Evolutionary conservation across 2,888 invertebrate species (phyloP), one percentile per base, ranked within the genome.

Genomic region (Drosophila maculinotata): DNA sequence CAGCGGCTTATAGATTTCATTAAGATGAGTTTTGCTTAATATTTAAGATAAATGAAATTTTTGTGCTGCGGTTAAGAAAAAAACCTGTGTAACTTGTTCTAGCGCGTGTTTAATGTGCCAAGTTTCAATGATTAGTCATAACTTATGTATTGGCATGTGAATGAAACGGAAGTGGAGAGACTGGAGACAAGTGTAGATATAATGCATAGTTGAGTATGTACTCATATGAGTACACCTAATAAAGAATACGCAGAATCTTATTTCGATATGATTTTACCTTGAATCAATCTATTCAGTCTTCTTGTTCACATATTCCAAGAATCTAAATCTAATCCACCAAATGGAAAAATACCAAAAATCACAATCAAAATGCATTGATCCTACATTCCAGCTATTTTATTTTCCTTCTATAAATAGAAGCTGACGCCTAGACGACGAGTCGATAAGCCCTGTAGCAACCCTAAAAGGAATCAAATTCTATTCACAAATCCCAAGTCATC

Each of bases 1-100:
- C 45, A 39, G 20, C 57, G 33, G 7, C 47, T 69, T 69, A 49
- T 57, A 52, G 20, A 38, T 67, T 52, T 26, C 54, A 44, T 44
- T 57, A 26, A 75, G 85, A 71, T 71, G 85, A 78, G 66, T 85
- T 85, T 86, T 86, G 71, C 66, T 66, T 57, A 70, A 79, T 63
- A 56, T 56, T 45, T 71, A 62, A 73, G 59, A 60, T 67, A 35
- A 68, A 77, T 65, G 62, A 59, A 70, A 70, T 59, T 63, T 58
- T 56, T 49, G 45, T 45, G n/a, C 26, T 52, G 52, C 28, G 71
- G 30, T 45, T 53, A 9, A 7, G 54, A 70, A 65, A 6, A 5
- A 69, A 78, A 80, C 81, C 48, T 23, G 81, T 69, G 78, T 41
- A 75, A 81, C 81, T 69, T 68, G 84, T 81, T 83, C 68, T 3